Percentiles rank a stretch among this genome's conserved stretches.
These are phyloP conservation scores for Orthosia gracilis DNA, from an alignment of 2,888 invertebrate genomes.

Conservation along the genomic window DNA sequence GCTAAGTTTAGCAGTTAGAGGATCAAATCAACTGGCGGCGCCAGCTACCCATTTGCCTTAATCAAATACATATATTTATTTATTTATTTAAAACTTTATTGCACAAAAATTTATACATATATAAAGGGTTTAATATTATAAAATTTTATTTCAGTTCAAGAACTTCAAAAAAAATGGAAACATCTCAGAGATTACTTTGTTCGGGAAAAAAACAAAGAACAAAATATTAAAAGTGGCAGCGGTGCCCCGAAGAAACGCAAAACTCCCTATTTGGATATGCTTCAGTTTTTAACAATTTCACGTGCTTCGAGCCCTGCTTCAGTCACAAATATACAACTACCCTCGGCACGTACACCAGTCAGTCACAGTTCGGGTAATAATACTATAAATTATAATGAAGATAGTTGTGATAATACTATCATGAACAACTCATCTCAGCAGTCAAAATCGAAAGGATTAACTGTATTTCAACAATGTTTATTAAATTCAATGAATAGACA, in stretches of 20 bases:
- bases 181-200: no score
- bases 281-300: constrained; percentile 6
- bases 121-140: no score
- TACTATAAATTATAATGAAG: constrained; percentile 6
- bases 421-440: constrained; percentile 6
- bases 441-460: constrained; percentile 6
- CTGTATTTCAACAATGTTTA: no score
- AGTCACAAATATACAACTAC: constrained; percentile 6
- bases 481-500: no score
- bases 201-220: no score
- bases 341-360: constrained; percentile 6
- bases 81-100: constrained; percentile 2
- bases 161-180: no score
- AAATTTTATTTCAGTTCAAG: no score
- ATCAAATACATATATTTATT: constrained; percentile 2
- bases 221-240: constrained; percentile 4
- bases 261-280: constrained; percentile 6
- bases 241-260: constrained; percentile 6
- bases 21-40: no score
- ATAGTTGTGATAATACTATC: constrained; percentile 6
- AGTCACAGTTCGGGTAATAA: constrained; percentile 4
- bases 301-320: constrained; percentile 6
- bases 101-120: no score
- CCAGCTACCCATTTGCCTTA: no score
- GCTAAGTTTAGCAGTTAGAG: no score